Evolutionary conservation across 1,140 invertebrate species (phyloP).

Genomic region (Drosophila murphyi): DNA sequence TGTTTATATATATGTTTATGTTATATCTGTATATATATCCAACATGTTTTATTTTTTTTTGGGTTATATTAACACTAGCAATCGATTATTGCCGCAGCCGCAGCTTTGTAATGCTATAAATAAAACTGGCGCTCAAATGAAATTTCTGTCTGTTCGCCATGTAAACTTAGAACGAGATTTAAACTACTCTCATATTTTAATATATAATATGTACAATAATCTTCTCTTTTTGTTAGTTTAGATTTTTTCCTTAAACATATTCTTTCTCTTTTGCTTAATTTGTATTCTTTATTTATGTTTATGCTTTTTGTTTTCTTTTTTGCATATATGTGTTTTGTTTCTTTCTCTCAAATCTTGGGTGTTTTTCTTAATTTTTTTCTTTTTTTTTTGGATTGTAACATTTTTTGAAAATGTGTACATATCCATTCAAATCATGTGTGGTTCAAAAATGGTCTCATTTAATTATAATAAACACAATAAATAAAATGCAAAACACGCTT

Average conservation of each 20-base stretch:
- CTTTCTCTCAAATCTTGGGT: conserved; percentile 3
- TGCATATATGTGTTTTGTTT: conserved; percentile 18
- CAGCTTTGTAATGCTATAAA: conserved; percentile 41
- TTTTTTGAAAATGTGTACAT: conserved; percentile 66
- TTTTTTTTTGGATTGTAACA: conserved; percentile 25
- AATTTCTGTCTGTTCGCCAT: conserved; percentile 33
- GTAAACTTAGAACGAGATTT: conserved; percentile 31
- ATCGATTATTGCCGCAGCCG: conserved; percentile 37
- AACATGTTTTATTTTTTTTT: conserved; percentile 58
- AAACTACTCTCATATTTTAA: conserved; percentile 45
- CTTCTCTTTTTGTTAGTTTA: conserved; percentile 20
- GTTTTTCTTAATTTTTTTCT: background rate
- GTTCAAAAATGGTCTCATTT: conserved; percentile 30
- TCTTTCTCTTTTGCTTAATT: conserved; percentile 33
- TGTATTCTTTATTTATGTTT: conserved; percentile 23
- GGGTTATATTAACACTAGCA: conserved; percentile 48
- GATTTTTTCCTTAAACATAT: conserved; percentile 32
- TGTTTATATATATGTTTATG: conserved; percentile 32
- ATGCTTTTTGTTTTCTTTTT: conserved; percentile 26
- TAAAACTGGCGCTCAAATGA: conserved; percentile 36
- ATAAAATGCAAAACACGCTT: conserved; percentile 57
- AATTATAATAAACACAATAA: conserved; percentile 42
- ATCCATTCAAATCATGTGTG: conserved; percentile 18
- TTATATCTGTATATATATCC: conserved; percentile 44
- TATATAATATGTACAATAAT: conserved; percentile 47